Evolutionary conservation across 2,797 vertebrate genomes (phyloP).

Genomic region (Parambassis ranga): DNA sequence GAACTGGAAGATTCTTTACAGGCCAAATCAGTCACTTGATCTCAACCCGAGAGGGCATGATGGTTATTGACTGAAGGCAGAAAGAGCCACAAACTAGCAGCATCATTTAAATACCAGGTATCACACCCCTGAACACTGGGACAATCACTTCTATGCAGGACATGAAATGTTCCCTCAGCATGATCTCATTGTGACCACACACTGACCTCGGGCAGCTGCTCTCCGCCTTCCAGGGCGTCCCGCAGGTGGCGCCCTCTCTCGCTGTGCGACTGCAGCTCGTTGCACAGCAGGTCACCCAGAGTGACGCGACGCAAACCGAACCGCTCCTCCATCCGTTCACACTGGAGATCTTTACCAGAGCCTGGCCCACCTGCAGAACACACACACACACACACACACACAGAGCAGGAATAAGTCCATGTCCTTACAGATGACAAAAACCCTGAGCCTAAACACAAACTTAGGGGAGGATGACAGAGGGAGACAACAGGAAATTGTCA

Average conservation of each 20-base stretch:
- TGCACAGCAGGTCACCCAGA: slow-evolving; percentile 81
- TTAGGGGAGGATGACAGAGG: background rate
- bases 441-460: background rate
- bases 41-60: too few species aligned
- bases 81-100: too few species aligned
- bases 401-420: background rate
- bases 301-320: slow-evolving; percentile 85
- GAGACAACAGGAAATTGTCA: background rate
- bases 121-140: too few species aligned
- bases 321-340: slow-evolving; percentile 85
- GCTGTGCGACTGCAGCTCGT: slow-evolving; percentile 81
- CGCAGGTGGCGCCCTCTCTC: slow-evolving; percentile 86
- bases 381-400: slow-evolving; percentile 3
- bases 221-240: slow-evolving; percentile 84
- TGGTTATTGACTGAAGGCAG: too few species aligned
- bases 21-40: too few species aligned
- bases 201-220: slow-evolving; percentile 85
- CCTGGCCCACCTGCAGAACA: slow-evolving; percentile 84
- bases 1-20: too few species aligned
- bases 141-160: too few species aligned
- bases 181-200: too few species aligned
- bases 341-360: slow-evolving; percentile 90
- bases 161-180: too few species aligned
- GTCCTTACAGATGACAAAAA: background rate
- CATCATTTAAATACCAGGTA: too few species aligned